Conservation (phyloP, 2,797 vertebrate species). For the Sebastiscus tertius region DNA sequence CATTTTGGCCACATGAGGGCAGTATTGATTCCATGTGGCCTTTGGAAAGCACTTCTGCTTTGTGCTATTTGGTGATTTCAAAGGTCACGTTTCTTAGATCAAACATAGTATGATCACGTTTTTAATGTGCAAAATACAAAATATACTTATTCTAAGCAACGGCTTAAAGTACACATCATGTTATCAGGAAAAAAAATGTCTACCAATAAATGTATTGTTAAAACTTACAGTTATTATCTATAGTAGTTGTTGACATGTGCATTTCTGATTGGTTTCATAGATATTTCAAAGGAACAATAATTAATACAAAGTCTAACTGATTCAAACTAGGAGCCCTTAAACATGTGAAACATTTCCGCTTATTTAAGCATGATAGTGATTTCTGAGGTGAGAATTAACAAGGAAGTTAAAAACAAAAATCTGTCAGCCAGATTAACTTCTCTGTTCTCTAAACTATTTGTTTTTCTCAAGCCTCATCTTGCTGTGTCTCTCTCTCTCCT, state of each 20-base stretch:
- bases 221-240: not conserved
- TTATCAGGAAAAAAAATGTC: not conserved
- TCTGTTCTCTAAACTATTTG: not conserved
- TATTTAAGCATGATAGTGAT: not conserved
- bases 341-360: not conserved
- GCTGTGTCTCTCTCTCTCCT: slow-evolving; percentile 5
- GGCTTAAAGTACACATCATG: not conserved
- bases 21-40: not conserved
- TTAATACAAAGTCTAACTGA: not conserved
- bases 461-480: slow-evolving; percentile 18
- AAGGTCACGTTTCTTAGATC: not conserved
- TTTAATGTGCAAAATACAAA: not conserved
- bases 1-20: slow-evolving; percentile 17
- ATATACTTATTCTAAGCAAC: not conserved
- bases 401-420: not conserved
- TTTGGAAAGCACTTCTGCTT: not conserved
- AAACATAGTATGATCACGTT: too few species aligned
- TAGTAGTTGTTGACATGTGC: not conserved
- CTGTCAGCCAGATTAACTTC: not conserved
- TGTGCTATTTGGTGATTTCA: not conserved
- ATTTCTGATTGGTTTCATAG: not conserved
- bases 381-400: not conserved
- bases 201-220: not conserved
- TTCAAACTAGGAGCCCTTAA: not conserved
- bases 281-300: not conserved